phyloP scores from a whole-genome alignment of 2,113 vertebrate genomes.

The Scalopus aquaticus region DNA sequence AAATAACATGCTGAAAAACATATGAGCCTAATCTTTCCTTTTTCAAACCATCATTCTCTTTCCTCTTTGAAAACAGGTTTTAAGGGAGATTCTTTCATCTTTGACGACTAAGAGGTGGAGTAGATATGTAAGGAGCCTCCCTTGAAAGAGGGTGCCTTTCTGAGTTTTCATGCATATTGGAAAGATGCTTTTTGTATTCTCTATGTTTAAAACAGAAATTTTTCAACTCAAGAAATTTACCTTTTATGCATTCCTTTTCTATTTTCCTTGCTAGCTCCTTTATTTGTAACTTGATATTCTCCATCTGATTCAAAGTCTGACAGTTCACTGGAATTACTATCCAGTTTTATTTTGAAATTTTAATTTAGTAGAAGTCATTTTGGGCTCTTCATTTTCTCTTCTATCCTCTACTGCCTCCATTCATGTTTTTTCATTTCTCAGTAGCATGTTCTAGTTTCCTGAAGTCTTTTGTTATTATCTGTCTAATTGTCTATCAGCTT shows the following conservation, averaged over 20 bases:
- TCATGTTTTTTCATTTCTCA: neutral
- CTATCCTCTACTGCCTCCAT: neutral
- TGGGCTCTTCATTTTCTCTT: neutral
- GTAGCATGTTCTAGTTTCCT: neutral
- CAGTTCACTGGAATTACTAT: neutral
- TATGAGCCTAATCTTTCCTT: neutral
- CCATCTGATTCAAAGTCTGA: neutral
- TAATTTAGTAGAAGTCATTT: neutral
- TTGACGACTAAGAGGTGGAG: neutral
- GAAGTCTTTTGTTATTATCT: neutral
- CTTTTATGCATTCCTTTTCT: slow-evolving; percentile 8
- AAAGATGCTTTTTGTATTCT: neutral
- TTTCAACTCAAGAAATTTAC: slow-evolving; percentile 15
- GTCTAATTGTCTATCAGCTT: neutral
- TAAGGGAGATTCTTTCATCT: slow-evolving; percentile 27
- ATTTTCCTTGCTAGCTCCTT: neutral
- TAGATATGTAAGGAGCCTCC: neutral
- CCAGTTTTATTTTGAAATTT: neutral
- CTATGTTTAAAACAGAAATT: slow-evolving; percentile 38
- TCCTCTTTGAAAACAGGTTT: neutral
- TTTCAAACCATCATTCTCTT: neutral
- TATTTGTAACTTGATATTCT: neutral
- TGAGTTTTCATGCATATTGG: neutral
- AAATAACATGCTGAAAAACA: neutral
- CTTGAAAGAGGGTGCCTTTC: neutral